Evolutionary conservation across 2,888 invertebrate genomes (phyloP), one percentile per base, ranked within the genome.

Genomic region (Meghimatium bilineatum): DNA sequence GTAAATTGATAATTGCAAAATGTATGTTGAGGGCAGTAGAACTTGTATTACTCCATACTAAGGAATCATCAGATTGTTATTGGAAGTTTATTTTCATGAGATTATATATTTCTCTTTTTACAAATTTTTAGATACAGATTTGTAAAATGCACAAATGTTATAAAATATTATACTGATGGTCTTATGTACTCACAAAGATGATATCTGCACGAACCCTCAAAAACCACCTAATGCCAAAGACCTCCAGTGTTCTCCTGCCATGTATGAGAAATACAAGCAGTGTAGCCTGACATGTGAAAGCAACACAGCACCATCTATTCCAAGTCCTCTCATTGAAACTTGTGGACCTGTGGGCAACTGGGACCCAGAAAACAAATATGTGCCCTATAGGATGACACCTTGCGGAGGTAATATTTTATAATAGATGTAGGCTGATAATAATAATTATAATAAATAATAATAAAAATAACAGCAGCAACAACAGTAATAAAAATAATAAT

Each of bases 271-370:
- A 26, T 86, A 86, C 83, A 71, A 74, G n/a, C 86, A 86, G 75
- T 86, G 86, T 80, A 72, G 78, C 26, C 36, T 77, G 34, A 83
- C 44, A 29, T 91, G 91, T 83, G 34, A 71, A 12, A 63, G 23
- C 26, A 71, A 72, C 36, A 79, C 74, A 63, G 60, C 80, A 34
- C 79, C 80, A 6, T 82, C 83, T 14, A 78, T 83, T 14, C 96
- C 96, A 81, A 97, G 98, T 34, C 98, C 99, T 1, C 96, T 97
- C 88, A 98, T 99, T 95, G 99, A 98, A 93, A 98, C 98, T 0
- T 99, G 99, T 92, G 98, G 98, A 17, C 97, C 97, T 72, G 98
- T 98, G 95, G 99, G 99, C 66, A 97, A 97, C 94, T 99, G 99
- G 99, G 88, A 91, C 63, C 88, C 89, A 29, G 79, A 79, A 23